phyloP scores from a whole-genome alignment of 2,888 invertebrate species.

The Eueremaeus valkanovi region DNA sequence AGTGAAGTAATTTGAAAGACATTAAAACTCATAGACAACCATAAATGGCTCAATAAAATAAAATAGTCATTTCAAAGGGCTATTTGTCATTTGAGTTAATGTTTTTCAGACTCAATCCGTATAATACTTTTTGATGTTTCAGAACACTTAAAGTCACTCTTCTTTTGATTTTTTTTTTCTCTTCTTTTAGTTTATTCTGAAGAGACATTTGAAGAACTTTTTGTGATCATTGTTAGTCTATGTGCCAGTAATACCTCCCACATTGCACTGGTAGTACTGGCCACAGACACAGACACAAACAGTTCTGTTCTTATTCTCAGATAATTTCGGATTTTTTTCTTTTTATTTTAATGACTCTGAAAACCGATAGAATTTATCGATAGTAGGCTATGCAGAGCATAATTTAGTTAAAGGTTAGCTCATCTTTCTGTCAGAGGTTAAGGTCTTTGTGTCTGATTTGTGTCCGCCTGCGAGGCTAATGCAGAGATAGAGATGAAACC shows the following conservation, averaged over 20 bases:
- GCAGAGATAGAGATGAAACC: neutral
- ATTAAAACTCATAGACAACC: conserved; percentile 1
- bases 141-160: neutral
- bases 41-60: conserved; percentile 1
- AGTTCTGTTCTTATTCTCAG: neutral
- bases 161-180: neutral
- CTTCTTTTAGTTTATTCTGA: neutral
- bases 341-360: conserved; percentile 16
- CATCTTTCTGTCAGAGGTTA: conserved; percentile 15
- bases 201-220: neutral
- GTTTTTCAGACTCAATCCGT: neutral
- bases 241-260: neutral
- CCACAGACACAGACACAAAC: neutral
- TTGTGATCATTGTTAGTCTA: neutral
- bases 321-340: too few relatives aligned
- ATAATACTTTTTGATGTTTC: neutral
- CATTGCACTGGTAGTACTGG: neutral
- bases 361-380: conserved; percentile 15
- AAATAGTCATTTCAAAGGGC: neutral
- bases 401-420: neutral
- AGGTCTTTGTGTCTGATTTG: conserved; percentile 1
- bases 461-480: neutral
- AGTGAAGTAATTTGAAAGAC: neutral
- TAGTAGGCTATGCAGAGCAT: neutral
- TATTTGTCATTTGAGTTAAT: neutral